Percentiles rank a stretch among this genome's conserved stretches.
Evolutionary conservation across 2,113 vertebrate genomes (phyloP).

Genomic region (Clarias magur): DNA sequence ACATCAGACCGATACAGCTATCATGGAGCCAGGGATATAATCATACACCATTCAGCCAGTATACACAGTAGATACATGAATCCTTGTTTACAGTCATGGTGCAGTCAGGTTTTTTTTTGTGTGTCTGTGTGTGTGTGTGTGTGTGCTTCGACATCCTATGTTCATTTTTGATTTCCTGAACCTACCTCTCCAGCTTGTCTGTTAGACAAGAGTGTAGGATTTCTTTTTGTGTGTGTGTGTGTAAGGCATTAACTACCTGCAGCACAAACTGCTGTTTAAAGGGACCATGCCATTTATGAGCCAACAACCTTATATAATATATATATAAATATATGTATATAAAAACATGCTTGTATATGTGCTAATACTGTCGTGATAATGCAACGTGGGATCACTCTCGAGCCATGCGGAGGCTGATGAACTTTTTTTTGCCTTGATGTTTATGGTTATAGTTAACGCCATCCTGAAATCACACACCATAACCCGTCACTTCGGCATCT

Average conservation of each 20-base stretch:
- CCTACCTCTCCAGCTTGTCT: not conserved
- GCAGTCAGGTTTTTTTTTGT: slow-evolving; percentile 31
- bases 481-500: slow-evolving; percentile 21
- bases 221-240: not conserved
- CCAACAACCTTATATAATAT: slow-evolving; percentile 14
- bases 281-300: slow-evolving; percentile 20
- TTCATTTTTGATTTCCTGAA: slow-evolving; percentile 21
- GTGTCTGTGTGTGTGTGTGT: too few relatives aligned
- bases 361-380: slow-evolving; percentile 28
- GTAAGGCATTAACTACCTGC: slow-evolving; percentile 10
- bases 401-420: slow-evolving; percentile 36
- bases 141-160: not conserved
- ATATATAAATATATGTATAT: not conserved
- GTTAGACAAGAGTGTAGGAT: not conserved
- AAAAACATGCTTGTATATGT: slow-evolving; percentile 31
- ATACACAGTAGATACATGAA: slow-evolving; percentile 21
- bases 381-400: slow-evolving; percentile 31
- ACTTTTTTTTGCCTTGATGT: slow-evolving; percentile 45
- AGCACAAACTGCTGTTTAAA: not conserved
- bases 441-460: slow-evolving; percentile 5
- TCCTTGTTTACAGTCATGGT: slow-evolving; percentile 48
- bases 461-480: not conserved
- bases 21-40: slow-evolving; percentile 26
- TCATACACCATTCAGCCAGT: slow-evolving; percentile 13
- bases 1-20: not conserved